These are phyloP conservation scores for Papilio polyxenes DNA, from an alignment of 1,140 invertebrate genomes.

Conservation along the genomic window DNA sequence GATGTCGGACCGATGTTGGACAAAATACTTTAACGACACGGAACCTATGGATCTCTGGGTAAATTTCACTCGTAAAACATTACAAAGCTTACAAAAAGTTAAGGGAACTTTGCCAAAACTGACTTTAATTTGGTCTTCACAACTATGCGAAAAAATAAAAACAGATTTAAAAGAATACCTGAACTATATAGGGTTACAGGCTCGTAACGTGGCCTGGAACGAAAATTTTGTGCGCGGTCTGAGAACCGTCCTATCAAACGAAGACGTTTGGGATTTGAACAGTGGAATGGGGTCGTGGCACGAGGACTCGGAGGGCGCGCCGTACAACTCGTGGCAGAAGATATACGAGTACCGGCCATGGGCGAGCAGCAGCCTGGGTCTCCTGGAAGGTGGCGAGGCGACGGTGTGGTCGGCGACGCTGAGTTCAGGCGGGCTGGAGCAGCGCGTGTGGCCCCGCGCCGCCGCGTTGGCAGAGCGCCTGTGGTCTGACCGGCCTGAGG, in stretches of 20 bases:
- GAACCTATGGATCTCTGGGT: constrained; percentile 87
- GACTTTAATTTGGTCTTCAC: constrained; percentile 88
- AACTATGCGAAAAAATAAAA: constrained; percentile 86
- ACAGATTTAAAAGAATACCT: constrained; percentile 82
- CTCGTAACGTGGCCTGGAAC: constrained; percentile 86
- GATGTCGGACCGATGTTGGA: constrained; percentile 83
- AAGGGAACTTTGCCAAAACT: constrained; percentile 83
- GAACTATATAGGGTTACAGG: constrained; percentile 75
- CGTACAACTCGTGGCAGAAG: constrained; percentile 89
- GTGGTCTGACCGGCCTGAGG: constrained; percentile 67
- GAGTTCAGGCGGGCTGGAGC: constrained; percentile 81
- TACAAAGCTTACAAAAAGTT: constrained; percentile 82
- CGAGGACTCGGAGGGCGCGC: constrained; percentile 84
- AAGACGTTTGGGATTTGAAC: constrained; percentile 91
- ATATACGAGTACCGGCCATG: constrained; percentile 90
- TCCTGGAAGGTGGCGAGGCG: constrained; percentile 84
- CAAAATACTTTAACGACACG: constrained; percentile 83
- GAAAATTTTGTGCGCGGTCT: constrained; percentile 85
- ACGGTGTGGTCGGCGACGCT: constrained; percentile 86
- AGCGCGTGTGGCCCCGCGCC: constrained; percentile 85
- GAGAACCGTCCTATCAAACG: constrained; percentile 88
- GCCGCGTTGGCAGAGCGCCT: constrained; percentile 85
- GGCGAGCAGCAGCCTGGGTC: constrained; percentile 67
- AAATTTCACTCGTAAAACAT: constrained; percentile 84
- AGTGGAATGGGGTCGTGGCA: constrained; percentile 89